Conservation (phyloP, 1,140 invertebrate species). For the Lordiphosa stackelbergi region DNA sequence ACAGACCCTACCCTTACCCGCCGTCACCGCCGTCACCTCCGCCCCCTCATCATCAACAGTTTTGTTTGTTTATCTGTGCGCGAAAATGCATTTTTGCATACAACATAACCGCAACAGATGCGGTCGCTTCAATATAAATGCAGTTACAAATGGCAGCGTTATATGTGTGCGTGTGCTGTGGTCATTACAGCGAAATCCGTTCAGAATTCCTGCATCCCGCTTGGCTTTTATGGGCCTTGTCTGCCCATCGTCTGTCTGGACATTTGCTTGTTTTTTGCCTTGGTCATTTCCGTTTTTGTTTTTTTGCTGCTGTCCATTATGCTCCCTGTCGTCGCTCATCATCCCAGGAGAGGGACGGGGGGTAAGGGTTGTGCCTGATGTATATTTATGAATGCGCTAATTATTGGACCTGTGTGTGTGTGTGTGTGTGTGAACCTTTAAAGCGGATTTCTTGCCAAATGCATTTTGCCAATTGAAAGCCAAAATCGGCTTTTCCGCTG, state of each 20-base stretch:
- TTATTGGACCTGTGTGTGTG: conserved; percentile 42
- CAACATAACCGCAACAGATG: conserved; percentile 75
- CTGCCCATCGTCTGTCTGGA: background rate
- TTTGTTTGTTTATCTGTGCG: conserved; percentile 70
- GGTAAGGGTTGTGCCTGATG: conserved; percentile 8
- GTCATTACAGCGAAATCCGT: conserved; percentile 70
- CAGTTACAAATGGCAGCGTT: conserved; percentile 63
- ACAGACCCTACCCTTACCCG: conserved; percentile 4
- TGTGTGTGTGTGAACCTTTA: conserved; percentile 35
- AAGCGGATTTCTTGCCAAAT: conserved; percentile 42
- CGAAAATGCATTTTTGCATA: conserved; percentile 74
- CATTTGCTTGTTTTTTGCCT: conserved; percentile 52
- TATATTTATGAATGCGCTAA: conserved; percentile 48
- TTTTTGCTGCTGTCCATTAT: conserved; percentile 48
- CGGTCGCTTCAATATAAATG: conserved; percentile 75
- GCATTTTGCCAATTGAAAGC: conserved; percentile 42
- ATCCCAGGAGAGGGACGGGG: conserved; percentile 6
- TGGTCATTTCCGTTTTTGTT: conserved; percentile 72
- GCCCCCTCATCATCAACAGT: conserved; percentile 27
- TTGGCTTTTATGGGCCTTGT: conserved; percentile 46
- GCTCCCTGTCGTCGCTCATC: conserved; percentile 62
- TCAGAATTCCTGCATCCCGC: conserved; percentile 40
- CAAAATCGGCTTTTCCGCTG: conserved; percentile 52
- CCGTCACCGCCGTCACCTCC: conserved; percentile 13
- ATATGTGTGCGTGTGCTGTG: conserved; percentile 38